Conservation (phyloP, 2,888 invertebrate species). For the Dendrolimus houi region DNA sequence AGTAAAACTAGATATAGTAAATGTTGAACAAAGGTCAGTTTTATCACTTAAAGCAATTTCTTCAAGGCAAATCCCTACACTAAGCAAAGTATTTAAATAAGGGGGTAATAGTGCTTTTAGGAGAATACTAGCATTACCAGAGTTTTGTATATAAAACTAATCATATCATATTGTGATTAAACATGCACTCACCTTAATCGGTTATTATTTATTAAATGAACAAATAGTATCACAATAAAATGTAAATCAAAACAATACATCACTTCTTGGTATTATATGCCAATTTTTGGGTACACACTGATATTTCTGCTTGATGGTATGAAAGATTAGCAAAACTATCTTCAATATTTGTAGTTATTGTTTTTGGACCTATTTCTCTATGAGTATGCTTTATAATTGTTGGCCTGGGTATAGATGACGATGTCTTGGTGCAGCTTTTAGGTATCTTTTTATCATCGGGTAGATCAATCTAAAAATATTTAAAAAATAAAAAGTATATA, state of each 20-base stretch:
- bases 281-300: slow-evolving; percentile 47
- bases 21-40: too few species aligned
- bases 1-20: too few species aligned
- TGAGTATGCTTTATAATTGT: slow-evolving; percentile 45
- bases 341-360: slow-evolving; percentile 31
- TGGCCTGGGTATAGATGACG: slow-evolving; percentile 35
- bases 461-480: slow-evolving; percentile 35
- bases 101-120: too few species aligned
- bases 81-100: too few species aligned
- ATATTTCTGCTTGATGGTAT: slow-evolving; percentile 50
- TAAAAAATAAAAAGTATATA: not conserved
- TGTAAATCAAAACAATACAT: not conserved
- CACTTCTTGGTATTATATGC: slow-evolving; percentile 30
- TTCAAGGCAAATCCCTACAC: too few species aligned
- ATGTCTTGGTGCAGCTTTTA: slow-evolving; percentile 36
- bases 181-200: too few species aligned
- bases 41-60: too few species aligned
- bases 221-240: too few species aligned
- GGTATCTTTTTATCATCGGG: slow-evolving; percentile 41
- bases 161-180: too few species aligned
- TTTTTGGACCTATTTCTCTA: slow-evolving; percentile 27
- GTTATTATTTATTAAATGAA: too few species aligned
- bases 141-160: too few species aligned
- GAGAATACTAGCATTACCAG: too few species aligned
- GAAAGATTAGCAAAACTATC: slow-evolving; percentile 49